These are phyloP conservation scores for Rhyzopertha dominica DNA, from an alignment of 1,140 invertebrate species.

Conservation along the genomic window DNA sequence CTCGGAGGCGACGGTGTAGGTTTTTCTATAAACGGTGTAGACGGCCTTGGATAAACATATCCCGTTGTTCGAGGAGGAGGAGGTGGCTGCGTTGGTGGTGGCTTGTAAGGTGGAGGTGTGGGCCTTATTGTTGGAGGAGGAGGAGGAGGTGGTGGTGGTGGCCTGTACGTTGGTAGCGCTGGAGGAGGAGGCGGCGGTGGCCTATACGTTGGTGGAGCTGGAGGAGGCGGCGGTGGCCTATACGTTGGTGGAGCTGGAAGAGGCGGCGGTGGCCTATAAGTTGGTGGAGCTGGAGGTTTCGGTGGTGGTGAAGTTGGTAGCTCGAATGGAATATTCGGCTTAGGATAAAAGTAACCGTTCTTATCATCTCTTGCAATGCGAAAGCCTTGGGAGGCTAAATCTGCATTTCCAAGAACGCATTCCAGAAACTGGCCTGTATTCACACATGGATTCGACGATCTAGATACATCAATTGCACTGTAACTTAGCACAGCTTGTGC, in stretches of 20 bases:
- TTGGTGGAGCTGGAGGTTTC: not conserved
- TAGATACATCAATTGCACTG: too few relatives aligned
- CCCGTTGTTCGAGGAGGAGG: not conserved
- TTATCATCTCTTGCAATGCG: too few relatives aligned
- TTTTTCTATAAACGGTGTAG: not conserved
- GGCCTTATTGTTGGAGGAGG: not conserved
- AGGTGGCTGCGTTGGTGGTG: not conserved
- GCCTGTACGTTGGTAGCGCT: not conserved
- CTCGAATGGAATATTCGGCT: conserved; percentile 5
- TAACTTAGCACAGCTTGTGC: too few relatives aligned
- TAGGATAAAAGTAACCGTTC: conserved; percentile 4
- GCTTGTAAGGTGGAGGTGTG: not conserved
- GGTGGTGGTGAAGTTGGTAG: not conserved
- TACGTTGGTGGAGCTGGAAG: too few relatives aligned
- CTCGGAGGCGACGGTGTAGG: not conserved
- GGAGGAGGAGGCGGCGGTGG: not conserved
- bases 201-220: not conserved
- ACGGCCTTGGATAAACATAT: conserved; percentile 3
- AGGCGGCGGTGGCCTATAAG: too few relatives aligned
- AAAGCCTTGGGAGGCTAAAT: too few relatives aligned
- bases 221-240: not conserved
- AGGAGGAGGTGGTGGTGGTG: not conserved
- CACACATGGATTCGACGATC: too few relatives aligned
- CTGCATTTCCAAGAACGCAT: too few relatives aligned
- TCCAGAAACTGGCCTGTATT: too few relatives aligned